phyloP scores from a whole-genome alignment of 2,797 vertebrate species.

The Rhabdophis nuchalis region DNA sequence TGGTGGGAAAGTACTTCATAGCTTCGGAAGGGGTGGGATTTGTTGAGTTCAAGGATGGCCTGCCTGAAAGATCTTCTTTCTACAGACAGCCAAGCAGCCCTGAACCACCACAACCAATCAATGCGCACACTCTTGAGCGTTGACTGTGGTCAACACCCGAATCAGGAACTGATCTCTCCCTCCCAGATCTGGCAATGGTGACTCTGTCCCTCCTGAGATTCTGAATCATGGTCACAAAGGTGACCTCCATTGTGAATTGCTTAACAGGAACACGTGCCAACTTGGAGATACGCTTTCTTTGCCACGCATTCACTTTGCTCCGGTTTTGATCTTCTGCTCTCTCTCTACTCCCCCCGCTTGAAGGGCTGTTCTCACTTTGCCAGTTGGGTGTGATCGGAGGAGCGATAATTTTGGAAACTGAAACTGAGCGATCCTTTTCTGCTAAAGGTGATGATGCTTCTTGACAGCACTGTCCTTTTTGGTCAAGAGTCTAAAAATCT shows the following conservation, averaged over 20 bases:
- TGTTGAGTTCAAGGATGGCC: neutral
- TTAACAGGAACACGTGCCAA: constrained; percentile 12
- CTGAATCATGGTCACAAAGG: neutral
- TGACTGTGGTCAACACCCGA: neutral
- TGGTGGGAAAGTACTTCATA: constrained; percentile 50
- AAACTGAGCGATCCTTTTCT: neutral
- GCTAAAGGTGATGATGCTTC: neutral
- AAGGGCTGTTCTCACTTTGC: constrained; percentile 27
- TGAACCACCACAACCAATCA: neutral
- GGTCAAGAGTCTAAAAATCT: neutral
- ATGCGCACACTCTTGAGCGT: neutral
- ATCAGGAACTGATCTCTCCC: neutral
- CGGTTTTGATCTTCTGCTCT: constrained; percentile 10
- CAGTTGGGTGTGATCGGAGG: constrained; percentile 12
- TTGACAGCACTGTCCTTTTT: neutral
- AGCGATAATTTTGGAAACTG: neutral
- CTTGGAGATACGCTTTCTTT: constrained; percentile 26
- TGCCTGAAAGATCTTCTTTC: constrained; percentile 17
- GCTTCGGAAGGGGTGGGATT: constrained; percentile 42
- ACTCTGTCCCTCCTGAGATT: neutral
- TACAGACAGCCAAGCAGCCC: neutral
- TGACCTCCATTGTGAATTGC: constrained; percentile 30
- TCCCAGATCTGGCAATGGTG: neutral
- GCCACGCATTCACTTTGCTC: neutral
- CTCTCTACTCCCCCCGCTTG: constrained; percentile 21